These are phyloP conservation scores for Oscheius onirici DNA, from an alignment of 2,888 invertebrate species.

Conservation along the genomic window DNA sequence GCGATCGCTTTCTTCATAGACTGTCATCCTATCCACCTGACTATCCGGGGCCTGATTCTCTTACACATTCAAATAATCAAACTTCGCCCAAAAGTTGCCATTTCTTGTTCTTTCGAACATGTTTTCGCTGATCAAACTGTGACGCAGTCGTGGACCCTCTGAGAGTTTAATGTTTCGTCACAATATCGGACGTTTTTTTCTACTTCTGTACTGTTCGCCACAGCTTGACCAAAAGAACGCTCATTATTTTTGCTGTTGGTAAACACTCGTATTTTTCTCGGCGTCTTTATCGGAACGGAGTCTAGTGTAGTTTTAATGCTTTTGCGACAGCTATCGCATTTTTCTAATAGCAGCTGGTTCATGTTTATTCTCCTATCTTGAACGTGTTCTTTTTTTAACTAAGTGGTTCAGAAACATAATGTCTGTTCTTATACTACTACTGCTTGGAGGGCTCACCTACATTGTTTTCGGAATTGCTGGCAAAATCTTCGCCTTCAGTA, in stretches of 20 bases:
- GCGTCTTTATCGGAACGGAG: conserved; percentile 3
- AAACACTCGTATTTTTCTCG: background rate
- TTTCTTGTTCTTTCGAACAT: too few relatives aligned
- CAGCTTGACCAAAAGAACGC: too few relatives aligned
- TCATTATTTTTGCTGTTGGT: background rate
- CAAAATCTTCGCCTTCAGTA: conserved; percentile 4
- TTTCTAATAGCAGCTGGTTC: background rate
- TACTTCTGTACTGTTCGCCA: too few relatives aligned
- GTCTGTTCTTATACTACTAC: conserved; percentile 14
- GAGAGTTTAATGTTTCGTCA: conserved; percentile 19
- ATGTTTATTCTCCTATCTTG: background rate
- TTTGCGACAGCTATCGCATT: background rate
- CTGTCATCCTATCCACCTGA: too few relatives aligned
- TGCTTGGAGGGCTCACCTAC: conserved; percentile 10
- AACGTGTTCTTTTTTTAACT: background rate
- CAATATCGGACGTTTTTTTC: background rate
- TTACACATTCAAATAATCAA: too few relatives aligned
- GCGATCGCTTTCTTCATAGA: too few relatives aligned
- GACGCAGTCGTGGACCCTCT: background rate
- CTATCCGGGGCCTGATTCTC: too few relatives aligned
- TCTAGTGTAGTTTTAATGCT: conserved; percentile 9
- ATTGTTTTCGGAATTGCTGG: background rate
- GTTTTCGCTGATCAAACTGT: too few relatives aligned
- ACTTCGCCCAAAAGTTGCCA: too few relatives aligned
- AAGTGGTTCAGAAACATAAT: background rate